phyloP scores from a whole-genome alignment of 2,113 vertebrate genomes.

The Gymnarchus niloticus region DNA sequence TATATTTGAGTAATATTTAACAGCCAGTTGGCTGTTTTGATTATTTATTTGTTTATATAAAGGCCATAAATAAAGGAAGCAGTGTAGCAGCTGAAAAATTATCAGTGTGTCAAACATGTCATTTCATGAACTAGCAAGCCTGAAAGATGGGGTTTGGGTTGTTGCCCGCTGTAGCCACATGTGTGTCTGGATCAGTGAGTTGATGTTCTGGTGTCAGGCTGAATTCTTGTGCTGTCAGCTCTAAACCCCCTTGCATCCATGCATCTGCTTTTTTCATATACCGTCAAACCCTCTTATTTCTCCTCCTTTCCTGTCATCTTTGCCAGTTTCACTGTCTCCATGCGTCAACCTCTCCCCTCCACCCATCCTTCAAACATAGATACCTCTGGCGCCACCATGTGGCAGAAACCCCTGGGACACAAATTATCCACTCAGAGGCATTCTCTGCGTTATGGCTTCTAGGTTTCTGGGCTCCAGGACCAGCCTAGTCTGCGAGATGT shows the following conservation, averaged over 20 bases:
- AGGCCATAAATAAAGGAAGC: not conserved
- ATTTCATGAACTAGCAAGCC: not conserved
- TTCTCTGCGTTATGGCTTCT: not conserved
- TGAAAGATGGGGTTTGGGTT: not conserved
- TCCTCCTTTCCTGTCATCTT: not conserved
- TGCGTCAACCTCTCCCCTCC: not conserved
- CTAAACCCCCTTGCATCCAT: not conserved
- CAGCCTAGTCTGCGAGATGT: not conserved
- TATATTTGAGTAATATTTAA: not conserved
- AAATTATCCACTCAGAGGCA: not conserved
- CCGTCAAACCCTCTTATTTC: not conserved
- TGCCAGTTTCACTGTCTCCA: not conserved
- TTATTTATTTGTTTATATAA: not conserved
- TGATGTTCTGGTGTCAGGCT: not conserved
- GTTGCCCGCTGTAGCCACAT: not conserved
- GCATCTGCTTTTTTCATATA: not conserved
- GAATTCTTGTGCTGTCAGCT: not conserved
- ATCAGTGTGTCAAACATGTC: constrained; percentile 7
- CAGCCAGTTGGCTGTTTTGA: not conserved
- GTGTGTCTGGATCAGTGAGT: not conserved
- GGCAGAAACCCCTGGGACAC: not conserved
- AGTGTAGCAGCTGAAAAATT: constrained; percentile 2
- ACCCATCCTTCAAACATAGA: not conserved
- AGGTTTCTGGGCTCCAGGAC: not conserved
- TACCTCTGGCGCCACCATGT: constrained; percentile 21